phyloP scores from a whole-genome alignment of 1,140 invertebrate species.

The Trinorchestia longiramus region DNA sequence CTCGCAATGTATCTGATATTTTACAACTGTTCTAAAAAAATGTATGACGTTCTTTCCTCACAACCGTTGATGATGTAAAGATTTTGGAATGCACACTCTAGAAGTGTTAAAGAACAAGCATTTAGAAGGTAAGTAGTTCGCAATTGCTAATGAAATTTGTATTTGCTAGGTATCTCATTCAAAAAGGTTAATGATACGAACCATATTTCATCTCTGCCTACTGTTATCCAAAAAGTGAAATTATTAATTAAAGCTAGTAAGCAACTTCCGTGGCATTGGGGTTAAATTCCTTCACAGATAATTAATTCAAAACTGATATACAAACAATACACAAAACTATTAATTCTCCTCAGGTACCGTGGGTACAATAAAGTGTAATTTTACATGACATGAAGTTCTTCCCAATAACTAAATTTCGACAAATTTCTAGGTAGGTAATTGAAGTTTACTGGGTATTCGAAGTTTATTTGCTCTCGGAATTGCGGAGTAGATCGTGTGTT shows the following conservation, averaged over 20 bases:
- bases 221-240: too few relatives aligned
- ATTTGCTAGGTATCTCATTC: not conserved
- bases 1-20: not conserved
- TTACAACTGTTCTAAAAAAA: too few relatives aligned
- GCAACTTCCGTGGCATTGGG: not conserved
- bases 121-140: not conserved
- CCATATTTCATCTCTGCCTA: too few relatives aligned
- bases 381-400: not conserved
- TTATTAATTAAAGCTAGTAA: too few relatives aligned
- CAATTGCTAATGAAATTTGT: not conserved
- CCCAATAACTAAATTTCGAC: not conserved
- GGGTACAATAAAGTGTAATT: too few relatives aligned
- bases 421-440: not conserved
- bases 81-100: not conserved
- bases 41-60: too few relatives aligned
- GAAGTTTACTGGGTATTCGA: not conserved
- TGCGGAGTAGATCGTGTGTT: not conserved
- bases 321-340: too few relatives aligned
- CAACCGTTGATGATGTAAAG: not conserved
- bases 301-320: too few relatives aligned
- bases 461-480: not conserved
- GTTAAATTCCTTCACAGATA: not conserved
- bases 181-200: not conserved
- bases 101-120: not conserved
- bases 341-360: too few relatives aligned